Percentiles rank a stretch among this genome's conserved stretches.
These are phyloP conservation scores for Rhagonycha lutea DNA, from an alignment of 2,888 invertebrate genomes.

Conservation along the genomic window DNA sequence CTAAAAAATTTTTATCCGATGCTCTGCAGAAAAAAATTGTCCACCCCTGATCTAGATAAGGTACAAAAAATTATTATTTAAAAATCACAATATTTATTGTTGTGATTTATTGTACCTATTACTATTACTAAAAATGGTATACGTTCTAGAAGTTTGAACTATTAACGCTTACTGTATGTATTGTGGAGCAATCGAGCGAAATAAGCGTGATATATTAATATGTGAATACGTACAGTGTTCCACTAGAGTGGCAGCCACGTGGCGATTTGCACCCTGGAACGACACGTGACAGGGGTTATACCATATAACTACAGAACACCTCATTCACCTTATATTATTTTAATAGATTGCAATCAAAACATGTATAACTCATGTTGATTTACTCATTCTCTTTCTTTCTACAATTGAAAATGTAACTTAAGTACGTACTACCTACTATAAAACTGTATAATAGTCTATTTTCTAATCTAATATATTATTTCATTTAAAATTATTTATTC, in stretches of 20 bases:
- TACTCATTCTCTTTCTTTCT: neutral
- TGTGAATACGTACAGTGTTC: constrained; percentile 26
- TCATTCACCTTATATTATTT: neutral
- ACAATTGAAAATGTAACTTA: too few relatives aligned
- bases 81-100: neutral
- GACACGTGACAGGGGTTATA: constrained; percentile 24
- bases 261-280: constrained; percentile 24
- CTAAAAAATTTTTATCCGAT: too few relatives aligned
- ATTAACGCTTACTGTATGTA: constrained; percentile 13
- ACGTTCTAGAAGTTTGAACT: constrained; percentile 17
- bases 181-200: constrained; percentile 45
- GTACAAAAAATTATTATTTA: neutral
- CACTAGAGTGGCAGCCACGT: constrained; percentile 27
- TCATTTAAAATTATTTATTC: too few relatives aligned
- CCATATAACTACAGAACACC: constrained; percentile 1
- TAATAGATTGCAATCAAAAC: neutral
- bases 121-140: neutral
- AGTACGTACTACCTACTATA: too few relatives aligned
- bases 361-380: neutral
- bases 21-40: too few relatives aligned
- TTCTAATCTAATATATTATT: too few relatives aligned
- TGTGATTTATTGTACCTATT: neutral
- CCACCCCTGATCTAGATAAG: too few relatives aligned
- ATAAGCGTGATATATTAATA: constrained; percentile 33
- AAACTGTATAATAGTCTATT: too few relatives aligned